phyloP scores from a whole-genome alignment of 2,113 vertebrate genomes.

The Cyanoramphus novaezelandiae region DNA sequence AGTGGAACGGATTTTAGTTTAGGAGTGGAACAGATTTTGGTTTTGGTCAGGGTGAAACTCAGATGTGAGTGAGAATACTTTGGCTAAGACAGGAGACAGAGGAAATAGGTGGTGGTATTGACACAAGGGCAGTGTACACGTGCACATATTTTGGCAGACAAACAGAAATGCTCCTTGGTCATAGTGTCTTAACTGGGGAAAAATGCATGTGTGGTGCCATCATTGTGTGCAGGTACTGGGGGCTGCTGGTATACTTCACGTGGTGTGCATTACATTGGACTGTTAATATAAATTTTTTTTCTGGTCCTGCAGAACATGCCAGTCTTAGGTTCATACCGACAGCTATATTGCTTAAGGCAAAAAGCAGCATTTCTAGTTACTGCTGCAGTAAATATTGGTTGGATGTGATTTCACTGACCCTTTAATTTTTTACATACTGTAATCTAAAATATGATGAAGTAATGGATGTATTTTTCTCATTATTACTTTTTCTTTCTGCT shows the following conservation, averaged over 20 bases:
- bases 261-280: background rate
- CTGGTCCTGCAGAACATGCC: background rate
- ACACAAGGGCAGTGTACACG: background rate
- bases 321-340: background rate
- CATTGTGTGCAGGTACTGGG: background rate
- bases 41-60: background rate
- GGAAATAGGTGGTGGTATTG: background rate
- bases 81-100: background rate
- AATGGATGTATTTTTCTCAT: background rate
- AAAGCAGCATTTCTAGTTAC: background rate
- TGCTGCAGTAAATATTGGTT: background rate
- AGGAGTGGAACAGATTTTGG: background rate
- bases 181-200: background rate
- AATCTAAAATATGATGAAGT: background rate
- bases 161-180: background rate
- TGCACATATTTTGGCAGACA: fast-evolving
- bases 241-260: background rate
- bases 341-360: background rate
- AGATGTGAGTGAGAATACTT: background rate
- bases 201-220: background rate
- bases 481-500: background rate
- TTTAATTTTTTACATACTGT: background rate
- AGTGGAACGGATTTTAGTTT: background rate
- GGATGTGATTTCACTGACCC: background rate
- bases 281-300: background rate